phyloP scores from a whole-genome alignment of 1,140 invertebrate species.

The Sitophilus oryzae region DNA sequence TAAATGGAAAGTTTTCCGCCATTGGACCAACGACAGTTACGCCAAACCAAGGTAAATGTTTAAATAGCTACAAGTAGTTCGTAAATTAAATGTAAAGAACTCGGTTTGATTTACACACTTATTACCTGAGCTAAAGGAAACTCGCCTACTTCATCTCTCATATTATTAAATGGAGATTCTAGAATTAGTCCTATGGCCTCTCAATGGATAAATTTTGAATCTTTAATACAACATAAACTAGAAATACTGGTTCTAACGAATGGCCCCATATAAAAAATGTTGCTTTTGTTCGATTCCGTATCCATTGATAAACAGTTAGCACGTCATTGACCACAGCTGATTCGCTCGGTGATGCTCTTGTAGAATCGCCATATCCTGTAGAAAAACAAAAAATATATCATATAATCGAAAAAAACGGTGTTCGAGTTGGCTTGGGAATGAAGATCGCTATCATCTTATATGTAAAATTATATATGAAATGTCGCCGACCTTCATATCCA shows the following conservation, averaged over 20 bases:
- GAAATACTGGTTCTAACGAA: conserved; percentile 71
- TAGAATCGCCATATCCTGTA: conserved; percentile 85
- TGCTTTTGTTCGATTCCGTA: conserved; percentile 53
- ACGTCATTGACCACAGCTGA: conserved; percentile 77
- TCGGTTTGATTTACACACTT: conserved; percentile 2
- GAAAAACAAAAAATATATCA: conserved; percentile 2
- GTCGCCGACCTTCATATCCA: too few relatives aligned
- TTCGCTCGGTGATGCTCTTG: conserved; percentile 62
- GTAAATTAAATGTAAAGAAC: conserved; percentile 12
- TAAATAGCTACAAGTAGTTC: conserved; percentile 47
- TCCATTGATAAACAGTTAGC: conserved; percentile 71
- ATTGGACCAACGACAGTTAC: conserved; percentile 65
- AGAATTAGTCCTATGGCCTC: conserved; percentile 67
- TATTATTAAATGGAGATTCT: conserved; percentile 85
- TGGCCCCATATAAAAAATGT: conserved; percentile 84
- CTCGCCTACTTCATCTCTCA: conserved; percentile 71
- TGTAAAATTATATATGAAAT: not conserved
- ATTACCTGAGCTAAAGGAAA: conserved; percentile 70
- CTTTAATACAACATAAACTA: conserved; percentile 53
- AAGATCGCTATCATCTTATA: not conserved
- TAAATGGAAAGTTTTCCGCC: conserved; percentile 60
- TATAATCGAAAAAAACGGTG: not conserved
- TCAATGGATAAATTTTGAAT: conserved; percentile 51
- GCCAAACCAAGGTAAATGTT: conserved; percentile 64
- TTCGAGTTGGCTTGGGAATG: not conserved